phyloP scores from a whole-genome alignment of 92 coral and sea anemone species.

The Porites lobata region DNA sequence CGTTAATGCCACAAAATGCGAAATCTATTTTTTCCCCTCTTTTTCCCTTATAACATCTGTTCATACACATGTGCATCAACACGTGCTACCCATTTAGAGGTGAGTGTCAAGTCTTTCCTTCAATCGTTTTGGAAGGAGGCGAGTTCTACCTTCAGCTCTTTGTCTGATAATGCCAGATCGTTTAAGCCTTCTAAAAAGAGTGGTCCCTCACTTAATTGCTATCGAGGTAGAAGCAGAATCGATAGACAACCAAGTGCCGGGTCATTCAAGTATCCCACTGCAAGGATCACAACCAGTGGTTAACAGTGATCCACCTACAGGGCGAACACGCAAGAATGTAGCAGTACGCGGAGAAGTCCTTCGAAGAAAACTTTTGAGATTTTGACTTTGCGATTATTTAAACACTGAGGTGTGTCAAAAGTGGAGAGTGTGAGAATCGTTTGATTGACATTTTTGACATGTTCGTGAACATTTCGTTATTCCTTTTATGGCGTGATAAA shows the following conservation, averaged over 20 bases:
- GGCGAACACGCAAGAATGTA: conserved; percentile 42
- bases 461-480: too few species aligned
- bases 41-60: too few species aligned
- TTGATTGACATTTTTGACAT: not conserved
- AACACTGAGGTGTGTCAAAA: conserved; percentile 5
- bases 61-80: too few species aligned
- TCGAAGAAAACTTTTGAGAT: conserved; percentile 10
- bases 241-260: conserved; percentile 4
- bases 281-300: not conserved
- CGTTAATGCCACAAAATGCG: too few species aligned
- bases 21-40: too few species aligned
- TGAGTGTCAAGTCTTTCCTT: too few species aligned
- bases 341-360: conserved; percentile 46
- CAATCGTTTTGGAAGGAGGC: too few species aligned
- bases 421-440: conserved; percentile 2
- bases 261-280: not conserved
- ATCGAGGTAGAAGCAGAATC: conserved; percentile 42
- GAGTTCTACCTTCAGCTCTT: too few species aligned
- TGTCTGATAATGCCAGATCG: too few species aligned
- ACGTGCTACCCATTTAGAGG: too few species aligned
- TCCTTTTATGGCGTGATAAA: too few species aligned
- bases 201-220: conserved; percentile 42
- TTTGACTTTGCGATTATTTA: not conserved
- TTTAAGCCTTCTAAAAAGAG: conserved; percentile 17
- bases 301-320: not conserved